Evolutionary conservation across 2,113 vertebrate genomes (phyloP).

Genomic region (Emydocephalus ijimae): DNA sequence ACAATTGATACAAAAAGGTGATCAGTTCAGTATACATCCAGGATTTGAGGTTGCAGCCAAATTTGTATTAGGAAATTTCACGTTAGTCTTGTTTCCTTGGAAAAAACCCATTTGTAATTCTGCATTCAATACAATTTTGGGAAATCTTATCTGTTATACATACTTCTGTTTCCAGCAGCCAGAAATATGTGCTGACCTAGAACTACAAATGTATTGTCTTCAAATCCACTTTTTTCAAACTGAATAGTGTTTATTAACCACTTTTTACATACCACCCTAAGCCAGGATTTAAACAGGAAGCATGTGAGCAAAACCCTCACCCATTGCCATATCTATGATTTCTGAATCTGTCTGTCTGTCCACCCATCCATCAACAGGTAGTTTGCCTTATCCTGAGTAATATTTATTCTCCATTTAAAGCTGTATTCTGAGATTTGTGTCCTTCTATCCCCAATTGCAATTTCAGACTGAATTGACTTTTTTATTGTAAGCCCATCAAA

Average conservation of each 20-base stretch:
- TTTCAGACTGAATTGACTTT: neutral
- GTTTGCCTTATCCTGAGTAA: neutral
- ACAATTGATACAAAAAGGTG: neutral
- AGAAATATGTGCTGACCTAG: neutral
- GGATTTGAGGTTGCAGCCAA: neutral
- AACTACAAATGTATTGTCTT: neutral
- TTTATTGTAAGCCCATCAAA: neutral
- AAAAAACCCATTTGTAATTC: neutral
- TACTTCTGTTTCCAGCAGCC: neutral
- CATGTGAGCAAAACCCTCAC: no score
- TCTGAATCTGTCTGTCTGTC: neutral
- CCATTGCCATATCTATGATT: neutral
- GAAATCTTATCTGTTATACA: neutral
- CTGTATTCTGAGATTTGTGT: neutral
- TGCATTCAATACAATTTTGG: neutral
- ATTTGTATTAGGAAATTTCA: neutral
- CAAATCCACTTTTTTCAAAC: neutral
- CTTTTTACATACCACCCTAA: neutral
- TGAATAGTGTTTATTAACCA: neutral
- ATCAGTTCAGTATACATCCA: neutral
- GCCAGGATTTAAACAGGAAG: neutral
- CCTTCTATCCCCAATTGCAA: neutral
- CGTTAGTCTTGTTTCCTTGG: neutral
- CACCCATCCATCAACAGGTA: neutral
- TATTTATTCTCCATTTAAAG: neutral